Evolutionary conservation across 2,113 vertebrate species (phyloP), one percentile per base, ranked within the genome.

Genomic region (Misgurnus anguillicaudatus): DNA sequence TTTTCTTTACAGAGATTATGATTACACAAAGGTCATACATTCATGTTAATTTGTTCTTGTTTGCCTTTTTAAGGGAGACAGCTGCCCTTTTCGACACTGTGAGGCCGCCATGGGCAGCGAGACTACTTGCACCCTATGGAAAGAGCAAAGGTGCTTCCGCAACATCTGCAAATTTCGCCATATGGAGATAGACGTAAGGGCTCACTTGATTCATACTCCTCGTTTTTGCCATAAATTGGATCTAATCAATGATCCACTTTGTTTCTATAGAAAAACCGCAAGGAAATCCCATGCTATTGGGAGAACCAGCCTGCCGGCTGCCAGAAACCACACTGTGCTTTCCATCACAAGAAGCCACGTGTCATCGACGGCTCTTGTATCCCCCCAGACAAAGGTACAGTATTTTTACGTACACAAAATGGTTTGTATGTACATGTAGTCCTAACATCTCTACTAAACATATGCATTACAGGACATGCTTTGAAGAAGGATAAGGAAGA

Each of bases 201-300:
- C 7, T 67, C 31, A 60, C 41, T n/a, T 47, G n/a, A 5, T 5
- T 53, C 38, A 45, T 42, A 13, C 42, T 77, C 2, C 13, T 55
- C 51, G 5, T 80, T 65, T 0, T 47, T 16, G 47, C 3, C 7
- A n/a, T 68, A 6, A 51, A 31, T 60, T 21, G 8, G 42, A 6
- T 9, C 16, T 60, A 2, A n/a, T 11, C 36, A 61, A 47, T 51
- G 3, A 65, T 45, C 1, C 2, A 38, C 19, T 42, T 2, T 75
- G 9, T 1, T 24, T 48, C 75, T 82, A 87, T 87, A 99, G 98
- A 98, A 98, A 86, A 98, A 97, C 41, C 87, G 97, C 6, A 97
- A 95, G 79, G 95, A 95, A 85, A 98, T 98, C 2, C 88, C 94
- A 0, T 99, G 98, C 78, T 99, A 95, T 38, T 98, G 98, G 98